Percentiles rank a stretch among this genome's conserved stretches.
Evolutionary conservation across 2,113 vertebrate genomes (phyloP).

Genomic region (Danionella cerebrum): DNA sequence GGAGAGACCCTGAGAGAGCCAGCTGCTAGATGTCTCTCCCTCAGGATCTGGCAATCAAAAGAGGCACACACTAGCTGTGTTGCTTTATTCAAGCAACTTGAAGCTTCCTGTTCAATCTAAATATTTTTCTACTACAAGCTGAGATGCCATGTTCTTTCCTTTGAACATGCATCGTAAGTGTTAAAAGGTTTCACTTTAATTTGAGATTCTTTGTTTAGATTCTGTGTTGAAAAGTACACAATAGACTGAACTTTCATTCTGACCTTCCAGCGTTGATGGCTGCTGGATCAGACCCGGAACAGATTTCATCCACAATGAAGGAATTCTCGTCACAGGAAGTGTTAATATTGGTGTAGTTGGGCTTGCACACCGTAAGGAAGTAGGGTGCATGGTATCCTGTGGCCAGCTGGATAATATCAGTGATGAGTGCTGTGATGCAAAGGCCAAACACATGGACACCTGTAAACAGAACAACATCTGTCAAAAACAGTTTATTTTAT

Average conservation of each 20-base stretch:
- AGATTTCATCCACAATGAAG: conserved; percentile 91
- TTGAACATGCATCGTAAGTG: no score
- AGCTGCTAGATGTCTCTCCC: no score
- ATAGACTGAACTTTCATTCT: conserved; percentile 5
- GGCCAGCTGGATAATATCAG: conserved; percentile 91
- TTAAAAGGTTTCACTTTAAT: no score
- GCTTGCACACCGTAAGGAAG: conserved; percentile 96
- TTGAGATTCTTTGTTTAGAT: no score
- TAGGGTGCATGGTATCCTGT: conserved; percentile 93
- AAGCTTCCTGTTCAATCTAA: no score
- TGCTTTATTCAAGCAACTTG: no score
- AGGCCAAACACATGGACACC: conserved; percentile 94
- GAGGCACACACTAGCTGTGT: no score
- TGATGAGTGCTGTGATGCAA: conserved; percentile 93
- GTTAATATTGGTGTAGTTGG: conserved; percentile 90
- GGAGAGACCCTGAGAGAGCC: no score
- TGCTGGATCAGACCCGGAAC: conserved; percentile 79
- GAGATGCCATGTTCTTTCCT: no score
- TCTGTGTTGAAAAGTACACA: not conserved
- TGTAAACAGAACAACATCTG: conserved; percentile 38
- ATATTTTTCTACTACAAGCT: no score
- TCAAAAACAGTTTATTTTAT: not conserved
- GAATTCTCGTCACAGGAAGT: conserved; percentile 89
- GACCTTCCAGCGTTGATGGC: conserved; percentile 91
- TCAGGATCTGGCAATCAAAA: no score